Base-by-base conservation (phyloP, 2,797 vertebrate species). In the Balearica regulorum region DNA sequence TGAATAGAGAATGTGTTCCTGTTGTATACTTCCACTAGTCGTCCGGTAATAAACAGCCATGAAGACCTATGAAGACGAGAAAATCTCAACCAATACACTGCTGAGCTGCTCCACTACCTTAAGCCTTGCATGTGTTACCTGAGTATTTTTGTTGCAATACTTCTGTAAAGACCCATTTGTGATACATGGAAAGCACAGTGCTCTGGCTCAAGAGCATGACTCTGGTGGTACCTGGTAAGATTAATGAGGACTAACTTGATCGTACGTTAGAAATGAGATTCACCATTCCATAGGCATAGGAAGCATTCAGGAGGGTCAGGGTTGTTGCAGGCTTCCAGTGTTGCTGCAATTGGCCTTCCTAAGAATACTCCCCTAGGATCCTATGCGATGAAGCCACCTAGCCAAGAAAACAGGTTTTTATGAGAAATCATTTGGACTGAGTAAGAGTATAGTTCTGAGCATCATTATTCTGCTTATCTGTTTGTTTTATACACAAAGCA, bases 121-220 rank as follows among this genome's bases (percentile, higher is more conserved):
- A 26, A 64, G 28, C 57, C 29, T 35, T 25, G 8, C 16, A 26
- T n/a, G 29, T 31, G 18, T 48, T 37, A 28, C 26, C 53, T 26
- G 51, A 61, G 31, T n/a, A 46, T 11, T 80, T 80, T 37, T 66
- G 53, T 35, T 46, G 26, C 13, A 28, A 20, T 37, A 28, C 2
- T 3, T 48, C 41, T 83, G 12, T 61, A 14, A n/a, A 65, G 44
- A 49, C 71, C 26, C 7, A 4, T 72, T 68, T 77, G 44, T 48
- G 48, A 41, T 8, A n/a, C 9, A 6, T 6, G 7, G 57, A 73
- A 60, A 20, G 3, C 15, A 16, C 39, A 43, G 33, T 10, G 9
- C 37, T 51, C 33, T 0, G 1, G 8, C 8, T n/a, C 15, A 6
- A 4, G 53, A 26, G 33, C 33, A 2, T 19, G 53, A 46, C 33